Conservation (phyloP, 92 coral and sea anemone genomes). For the Zoanthus gigantus region DNA sequence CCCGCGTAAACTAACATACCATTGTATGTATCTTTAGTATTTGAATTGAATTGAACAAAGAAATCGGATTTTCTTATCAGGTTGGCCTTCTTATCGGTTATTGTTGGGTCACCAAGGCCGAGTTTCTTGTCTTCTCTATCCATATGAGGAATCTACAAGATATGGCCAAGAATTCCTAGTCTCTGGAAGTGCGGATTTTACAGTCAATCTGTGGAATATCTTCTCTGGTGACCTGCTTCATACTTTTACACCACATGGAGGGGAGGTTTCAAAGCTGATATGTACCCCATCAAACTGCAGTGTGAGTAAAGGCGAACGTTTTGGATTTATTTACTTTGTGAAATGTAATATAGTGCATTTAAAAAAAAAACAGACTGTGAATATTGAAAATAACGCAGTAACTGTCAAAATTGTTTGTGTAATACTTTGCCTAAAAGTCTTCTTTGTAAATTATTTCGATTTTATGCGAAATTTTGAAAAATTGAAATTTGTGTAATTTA, state of each 20-base stretch:
- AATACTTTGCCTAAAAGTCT: no score
- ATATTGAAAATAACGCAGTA: no score
- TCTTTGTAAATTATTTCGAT: no score
- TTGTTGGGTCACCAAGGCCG: slow-evolving; percentile 91
- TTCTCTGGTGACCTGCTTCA: slow-evolving; percentile 87
- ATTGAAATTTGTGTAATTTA: no score
- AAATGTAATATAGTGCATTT: no score
- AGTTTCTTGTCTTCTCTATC: slow-evolving; percentile 96
- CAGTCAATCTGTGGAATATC: slow-evolving; percentile 96
- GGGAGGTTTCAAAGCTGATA: slow-evolving; percentile 85
- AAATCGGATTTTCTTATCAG: slow-evolving; percentile 45
- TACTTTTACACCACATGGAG: slow-evolving; percentile 92
- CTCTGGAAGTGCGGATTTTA: slow-evolving; percentile 98
- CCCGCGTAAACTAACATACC: no score
- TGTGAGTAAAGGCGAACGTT: slow-evolving; percentile 61
- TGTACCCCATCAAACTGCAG: slow-evolving; percentile 97
- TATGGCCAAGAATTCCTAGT: slow-evolving; percentile 85
- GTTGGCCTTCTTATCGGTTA: slow-evolving; percentile 93
- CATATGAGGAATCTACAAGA: slow-evolving; percentile 91
- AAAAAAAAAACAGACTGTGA: no score
- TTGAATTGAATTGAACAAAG: neutral
- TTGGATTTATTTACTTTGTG: no score
- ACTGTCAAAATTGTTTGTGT: no score
- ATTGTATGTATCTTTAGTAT: no score
- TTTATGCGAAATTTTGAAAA: no score